These are phyloP conservation scores for Melanogrammus aeglefinus DNA, from an alignment of 2,797 vertebrate species.

Conservation along the genomic window DNA sequence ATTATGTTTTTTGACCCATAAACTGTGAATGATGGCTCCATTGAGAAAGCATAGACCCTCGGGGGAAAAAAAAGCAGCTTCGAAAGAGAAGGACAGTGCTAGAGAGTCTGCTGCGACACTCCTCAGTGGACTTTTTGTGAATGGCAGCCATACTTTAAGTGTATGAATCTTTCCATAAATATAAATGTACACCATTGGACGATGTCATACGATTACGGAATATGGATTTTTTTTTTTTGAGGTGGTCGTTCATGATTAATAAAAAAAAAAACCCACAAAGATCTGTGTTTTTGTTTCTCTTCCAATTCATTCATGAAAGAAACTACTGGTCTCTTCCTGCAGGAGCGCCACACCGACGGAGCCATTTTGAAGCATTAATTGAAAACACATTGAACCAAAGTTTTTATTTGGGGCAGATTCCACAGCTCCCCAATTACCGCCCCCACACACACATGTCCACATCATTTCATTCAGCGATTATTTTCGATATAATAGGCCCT, in stretches of 20 bases:
- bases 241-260: not conserved
- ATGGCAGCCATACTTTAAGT: constrained; percentile 56
- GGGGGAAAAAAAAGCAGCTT: constrained; percentile 27
- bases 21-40: constrained; percentile 59
- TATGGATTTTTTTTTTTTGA: not conserved
- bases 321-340: constrained; percentile 60
- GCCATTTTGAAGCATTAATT: constrained; percentile 87
- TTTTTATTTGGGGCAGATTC: not conserved
- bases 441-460: not conserved
- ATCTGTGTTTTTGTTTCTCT: constrained; percentile 15
- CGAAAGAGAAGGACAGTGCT: not conserved
- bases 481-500: not conserved
- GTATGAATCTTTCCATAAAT: constrained; percentile 20
- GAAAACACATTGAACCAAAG: constrained; percentile 72
- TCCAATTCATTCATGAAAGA: constrained; percentile 82
- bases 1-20: not conserved
- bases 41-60: constrained; percentile 58
- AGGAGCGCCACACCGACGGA: constrained; percentile 81
- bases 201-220: not conserved
- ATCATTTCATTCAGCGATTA: not conserved
- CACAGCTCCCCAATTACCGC: not conserved
- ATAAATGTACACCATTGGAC: not conserved
- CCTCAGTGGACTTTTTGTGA: constrained; percentile 69
- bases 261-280: not conserved
- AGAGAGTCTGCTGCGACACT: constrained; percentile 28